These are phyloP conservation scores for Cnemophilus loriae DNA, from an alignment of 2,113 vertebrate genomes.

Conservation along the genomic window DNA sequence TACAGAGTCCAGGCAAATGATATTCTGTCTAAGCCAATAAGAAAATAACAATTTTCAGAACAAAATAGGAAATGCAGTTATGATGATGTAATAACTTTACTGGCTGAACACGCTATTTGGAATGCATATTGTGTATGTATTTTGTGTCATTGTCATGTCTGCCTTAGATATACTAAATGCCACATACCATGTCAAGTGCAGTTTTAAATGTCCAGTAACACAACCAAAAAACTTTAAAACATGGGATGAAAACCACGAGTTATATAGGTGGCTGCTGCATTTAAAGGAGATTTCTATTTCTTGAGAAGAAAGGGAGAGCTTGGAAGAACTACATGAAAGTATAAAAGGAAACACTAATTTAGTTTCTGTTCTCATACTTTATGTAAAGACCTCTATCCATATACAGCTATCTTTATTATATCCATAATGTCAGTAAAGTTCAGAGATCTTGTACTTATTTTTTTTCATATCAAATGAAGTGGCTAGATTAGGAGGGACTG, in stretches of 20 bases:
- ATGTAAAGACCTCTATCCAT: background rate
- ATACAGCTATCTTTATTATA: background rate
- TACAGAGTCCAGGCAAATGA: background rate
- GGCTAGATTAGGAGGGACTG: background rate
- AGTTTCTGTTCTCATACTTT: background rate
- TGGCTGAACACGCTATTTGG: background rate
- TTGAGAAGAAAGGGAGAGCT: background rate
- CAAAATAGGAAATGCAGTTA: background rate
- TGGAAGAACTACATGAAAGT: background rate
- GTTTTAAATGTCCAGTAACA: background rate
- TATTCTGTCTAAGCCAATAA: background rate
- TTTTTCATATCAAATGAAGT: background rate
- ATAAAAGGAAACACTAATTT: background rate
- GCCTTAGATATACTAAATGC: background rate
- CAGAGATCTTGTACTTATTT: background rate
- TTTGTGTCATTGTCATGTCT: background rate
- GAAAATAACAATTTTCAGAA: background rate
- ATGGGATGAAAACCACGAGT: rapidly evolving
- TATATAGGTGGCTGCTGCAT: background rate
- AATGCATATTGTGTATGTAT: background rate
- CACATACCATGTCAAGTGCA: background rate
- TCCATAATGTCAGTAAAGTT: background rate
- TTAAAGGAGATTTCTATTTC: background rate
- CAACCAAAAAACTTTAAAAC: background rate
- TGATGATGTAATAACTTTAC: background rate